Evolutionary conservation across 1,140 invertebrate species (phyloP).

Genomic region (Bombus impatiens): DNA sequence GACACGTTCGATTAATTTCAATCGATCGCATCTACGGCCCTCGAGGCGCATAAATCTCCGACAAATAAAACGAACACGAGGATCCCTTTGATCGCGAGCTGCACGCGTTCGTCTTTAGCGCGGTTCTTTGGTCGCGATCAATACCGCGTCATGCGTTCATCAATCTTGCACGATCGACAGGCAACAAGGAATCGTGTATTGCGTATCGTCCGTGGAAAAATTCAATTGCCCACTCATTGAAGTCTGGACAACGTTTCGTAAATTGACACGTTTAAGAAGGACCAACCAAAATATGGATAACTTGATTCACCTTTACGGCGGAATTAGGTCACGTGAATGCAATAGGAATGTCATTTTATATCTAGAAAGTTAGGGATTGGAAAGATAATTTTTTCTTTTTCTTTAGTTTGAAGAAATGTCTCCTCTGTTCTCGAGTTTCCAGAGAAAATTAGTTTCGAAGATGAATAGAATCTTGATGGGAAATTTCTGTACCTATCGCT

Average conservation of each 20-base stretch:
- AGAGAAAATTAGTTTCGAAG: background rate
- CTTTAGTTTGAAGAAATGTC: background rate
- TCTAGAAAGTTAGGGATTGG: too few relatives aligned
- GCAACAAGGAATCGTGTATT: background rate
- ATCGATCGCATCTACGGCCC: constrained; percentile 27
- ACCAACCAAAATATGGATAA: background rate
- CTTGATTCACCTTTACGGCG: background rate
- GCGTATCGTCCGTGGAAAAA: constrained; percentile 1
- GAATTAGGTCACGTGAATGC: too few relatives aligned
- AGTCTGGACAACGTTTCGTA: background rate
- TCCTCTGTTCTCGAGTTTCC: background rate
- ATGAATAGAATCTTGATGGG: background rate
- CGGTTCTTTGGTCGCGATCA: constrained; percentile 31
- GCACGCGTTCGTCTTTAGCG: constrained; percentile 8
- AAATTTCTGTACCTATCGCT: background rate
- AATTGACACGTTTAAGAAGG: background rate
- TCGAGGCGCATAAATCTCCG: constrained; percentile 58
- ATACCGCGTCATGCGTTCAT: constrained; percentile 31
- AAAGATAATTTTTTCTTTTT: background rate
- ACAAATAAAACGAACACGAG: constrained; percentile 50
- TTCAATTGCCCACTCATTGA: background rate
- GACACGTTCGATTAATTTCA: constrained; percentile 47
- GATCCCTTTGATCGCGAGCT: constrained; percentile 51
- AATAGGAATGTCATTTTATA: too few relatives aligned
- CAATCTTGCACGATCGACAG: constrained; percentile 24